These are phyloP conservation scores for Volucella inflata DNA, from an alignment of 2,888 invertebrate genomes.

Conservation along the genomic window DNA sequence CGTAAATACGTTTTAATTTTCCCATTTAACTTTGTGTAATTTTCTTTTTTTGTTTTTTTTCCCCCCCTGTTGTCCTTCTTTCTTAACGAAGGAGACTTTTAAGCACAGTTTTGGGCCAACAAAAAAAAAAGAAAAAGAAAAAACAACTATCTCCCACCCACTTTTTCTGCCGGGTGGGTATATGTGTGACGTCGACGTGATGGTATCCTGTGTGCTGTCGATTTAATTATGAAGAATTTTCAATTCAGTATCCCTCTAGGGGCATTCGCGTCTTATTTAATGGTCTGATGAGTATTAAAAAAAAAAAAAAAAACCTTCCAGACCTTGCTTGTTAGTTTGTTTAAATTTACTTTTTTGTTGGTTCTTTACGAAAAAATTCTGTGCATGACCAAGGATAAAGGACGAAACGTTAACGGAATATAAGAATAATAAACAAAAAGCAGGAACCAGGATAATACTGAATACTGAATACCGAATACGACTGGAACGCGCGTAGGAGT, in stretches of 20 bases:
- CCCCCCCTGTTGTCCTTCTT: constrained; percentile 1
- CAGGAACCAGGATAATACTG: constrained; percentile 6
- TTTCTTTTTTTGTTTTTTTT: constrained; percentile 4
- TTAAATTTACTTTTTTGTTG: constrained; percentile 13
- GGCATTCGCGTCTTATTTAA: constrained; percentile 67
- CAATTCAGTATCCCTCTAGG: constrained; percentile 58
- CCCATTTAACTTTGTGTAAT: neutral
- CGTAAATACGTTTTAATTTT: neutral
- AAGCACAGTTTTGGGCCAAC: neutral
- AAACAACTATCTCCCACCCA: neutral
- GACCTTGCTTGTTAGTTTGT: constrained; percentile 49
- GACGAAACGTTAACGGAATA: constrained; percentile 4
- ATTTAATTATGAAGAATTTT: constrained; percentile 68
- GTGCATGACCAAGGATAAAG: neutral
- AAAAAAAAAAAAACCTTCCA: constrained; percentile 1
- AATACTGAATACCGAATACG: neutral
- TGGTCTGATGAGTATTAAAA: constrained; percentile 56
- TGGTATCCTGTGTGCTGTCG: constrained; percentile 39
- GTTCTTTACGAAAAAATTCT: neutral
- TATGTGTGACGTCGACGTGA: constrained; percentile 2
- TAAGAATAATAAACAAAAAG: constrained; percentile 22
- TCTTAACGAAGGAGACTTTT: constrained; percentile 25
- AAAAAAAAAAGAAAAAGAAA: neutral
- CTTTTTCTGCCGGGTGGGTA: neutral
- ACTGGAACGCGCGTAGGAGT: constrained; percentile 4